Conservation (phyloP, 2,113 vertebrate species). For the Chinchilla lanigera region DNA sequence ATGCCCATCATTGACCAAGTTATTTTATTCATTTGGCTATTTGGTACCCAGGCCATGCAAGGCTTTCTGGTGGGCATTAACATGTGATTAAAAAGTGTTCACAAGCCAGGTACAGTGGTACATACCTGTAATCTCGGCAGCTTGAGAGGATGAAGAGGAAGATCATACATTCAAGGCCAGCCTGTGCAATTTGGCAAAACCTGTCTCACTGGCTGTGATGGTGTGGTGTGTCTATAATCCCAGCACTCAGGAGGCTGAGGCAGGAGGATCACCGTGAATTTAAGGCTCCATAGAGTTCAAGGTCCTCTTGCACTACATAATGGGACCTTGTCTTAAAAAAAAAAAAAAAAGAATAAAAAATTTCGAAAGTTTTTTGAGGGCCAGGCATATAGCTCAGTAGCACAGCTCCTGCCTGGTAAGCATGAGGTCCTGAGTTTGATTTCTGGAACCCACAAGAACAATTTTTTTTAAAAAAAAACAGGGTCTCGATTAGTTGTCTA, state of each 20-base stretch:
- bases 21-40: not conserved
- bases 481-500: not conserved
- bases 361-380: too few relatives aligned
- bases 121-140: not conserved
- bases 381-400: too few relatives aligned
- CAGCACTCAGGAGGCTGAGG: too few relatives aligned
- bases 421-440: too few relatives aligned
- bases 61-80: conserved; percentile 25
- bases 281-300: too few relatives aligned
- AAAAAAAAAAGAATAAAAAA: not conserved
- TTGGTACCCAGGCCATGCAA: not conserved
- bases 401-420: too few relatives aligned
- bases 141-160: not conserved
- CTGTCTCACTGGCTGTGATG: not conserved
- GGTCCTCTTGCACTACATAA: too few relatives aligned
- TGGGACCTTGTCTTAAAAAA: too few relatives aligned
- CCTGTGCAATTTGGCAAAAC: not conserved
- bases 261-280: too few relatives aligned
- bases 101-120: not conserved
- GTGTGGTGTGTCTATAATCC: too few relatives aligned
- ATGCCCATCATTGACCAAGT: not conserved
- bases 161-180: not conserved
- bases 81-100: not conserved
- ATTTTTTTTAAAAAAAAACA: not conserved
- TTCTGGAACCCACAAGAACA: too few relatives aligned